Conservation (phyloP, 2,888 invertebrate genomes). For the Hemithea aestivaria region DNA sequence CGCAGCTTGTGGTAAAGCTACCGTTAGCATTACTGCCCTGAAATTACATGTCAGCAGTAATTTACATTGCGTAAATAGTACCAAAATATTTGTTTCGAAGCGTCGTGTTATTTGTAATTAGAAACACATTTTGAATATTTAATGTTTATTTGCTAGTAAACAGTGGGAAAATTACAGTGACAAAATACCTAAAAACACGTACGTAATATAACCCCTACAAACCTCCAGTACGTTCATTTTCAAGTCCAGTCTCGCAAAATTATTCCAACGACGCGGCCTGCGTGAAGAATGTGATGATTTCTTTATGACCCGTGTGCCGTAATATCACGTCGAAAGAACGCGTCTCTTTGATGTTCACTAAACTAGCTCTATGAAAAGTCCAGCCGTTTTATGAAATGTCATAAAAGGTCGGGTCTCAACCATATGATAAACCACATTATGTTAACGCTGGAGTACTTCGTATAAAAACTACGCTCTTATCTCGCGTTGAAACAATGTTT, state of each 20-base stretch:
- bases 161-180: too few relatives aligned
- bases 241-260: constrained; percentile 14
- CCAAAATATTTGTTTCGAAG: constrained; percentile 12
- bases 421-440: too few relatives aligned
- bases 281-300: constrained; percentile 25
- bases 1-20: constrained; percentile 1
- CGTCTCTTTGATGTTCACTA: constrained; percentile 10
- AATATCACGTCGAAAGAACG: constrained; percentile 16
- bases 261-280: constrained; percentile 16
- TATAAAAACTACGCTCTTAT: too few relatives aligned
- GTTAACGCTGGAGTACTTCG: too few relatives aligned
- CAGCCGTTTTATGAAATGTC: constrained; percentile 14
- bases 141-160: background rate
- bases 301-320: constrained; percentile 16
- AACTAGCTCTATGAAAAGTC: constrained; percentile 15
- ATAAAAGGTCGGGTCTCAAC: constrained; percentile 4
- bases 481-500: too few relatives aligned
- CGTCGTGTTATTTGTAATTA: constrained; percentile 6
- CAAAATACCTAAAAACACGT: too few relatives aligned
- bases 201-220: too few relatives aligned
- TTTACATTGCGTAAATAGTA: constrained; percentile 18
- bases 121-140: constrained; percentile 2
- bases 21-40: constrained; percentile 10
- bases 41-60: constrained; percentile 15
- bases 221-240: constrained; percentile 15